Conservation (phyloP, 1,140 invertebrate species). For the Mylabris phalerata region DNA sequence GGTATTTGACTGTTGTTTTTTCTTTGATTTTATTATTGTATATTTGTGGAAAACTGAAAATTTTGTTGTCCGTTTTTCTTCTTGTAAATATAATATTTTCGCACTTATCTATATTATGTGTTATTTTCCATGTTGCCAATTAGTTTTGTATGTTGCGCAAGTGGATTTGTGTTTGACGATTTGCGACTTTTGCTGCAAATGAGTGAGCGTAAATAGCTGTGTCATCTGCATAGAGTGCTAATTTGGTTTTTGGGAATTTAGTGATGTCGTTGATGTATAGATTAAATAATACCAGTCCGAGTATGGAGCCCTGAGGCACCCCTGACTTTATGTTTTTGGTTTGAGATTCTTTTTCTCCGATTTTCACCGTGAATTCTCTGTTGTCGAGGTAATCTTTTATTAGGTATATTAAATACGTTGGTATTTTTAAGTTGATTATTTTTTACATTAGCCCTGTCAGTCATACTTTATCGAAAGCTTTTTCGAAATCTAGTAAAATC, state of each 20-base stretch:
- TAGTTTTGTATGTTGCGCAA: too few species aligned
- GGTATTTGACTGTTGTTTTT: conserved; percentile 22
- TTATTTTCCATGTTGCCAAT: too few species aligned
- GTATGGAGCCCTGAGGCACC: too few species aligned
- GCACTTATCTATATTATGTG: conserved; percentile 12
- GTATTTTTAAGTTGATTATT: conserved; percentile 17
- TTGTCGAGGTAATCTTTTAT: conserved; percentile 23
- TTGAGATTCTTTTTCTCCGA: conserved; percentile 14
- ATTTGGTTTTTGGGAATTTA: conserved; percentile 28
- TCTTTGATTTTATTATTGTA: conserved; percentile 18
- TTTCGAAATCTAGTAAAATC: conserved; percentile 32
- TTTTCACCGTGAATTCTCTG: conserved; percentile 23
- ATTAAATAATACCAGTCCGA: too few species aligned
- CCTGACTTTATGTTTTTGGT: neutral
- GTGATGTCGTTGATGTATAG: conserved; percentile 21
- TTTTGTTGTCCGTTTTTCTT: conserved; percentile 12
- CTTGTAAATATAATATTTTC: conserved; percentile 4
- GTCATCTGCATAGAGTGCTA: too few species aligned
- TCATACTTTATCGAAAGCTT: conserved; percentile 39
- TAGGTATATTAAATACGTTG: conserved; percentile 20
- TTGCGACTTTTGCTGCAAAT: conserved; percentile 7
- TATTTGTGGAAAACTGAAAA: conserved; percentile 6
- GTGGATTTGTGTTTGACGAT: conserved; percentile 6
- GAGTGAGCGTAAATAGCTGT: conserved; percentile 9
- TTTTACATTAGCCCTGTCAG: conserved; percentile 33